Conservation (phyloP, 2,888 invertebrate species). For the Nomada goodeniana region DNA sequence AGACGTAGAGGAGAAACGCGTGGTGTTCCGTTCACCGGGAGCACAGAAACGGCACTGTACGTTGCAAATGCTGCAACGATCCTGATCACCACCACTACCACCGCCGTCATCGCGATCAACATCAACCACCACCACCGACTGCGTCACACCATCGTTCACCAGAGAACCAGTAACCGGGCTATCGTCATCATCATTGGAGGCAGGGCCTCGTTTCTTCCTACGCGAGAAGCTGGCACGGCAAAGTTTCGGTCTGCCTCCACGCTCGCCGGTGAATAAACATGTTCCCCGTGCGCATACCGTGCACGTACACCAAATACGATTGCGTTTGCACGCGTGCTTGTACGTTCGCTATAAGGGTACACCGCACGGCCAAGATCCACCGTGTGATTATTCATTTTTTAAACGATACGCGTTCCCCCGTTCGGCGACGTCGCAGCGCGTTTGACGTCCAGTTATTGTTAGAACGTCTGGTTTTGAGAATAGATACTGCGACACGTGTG, state of each 20-base stretch:
- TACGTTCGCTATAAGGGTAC: neutral
- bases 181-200: constrained; percentile 62
- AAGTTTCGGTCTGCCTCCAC: constrained; percentile 58
- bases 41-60: constrained; percentile 79
- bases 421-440: neutral
- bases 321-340: too few relatives aligned
- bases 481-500: neutral
- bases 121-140: constrained; percentile 64
- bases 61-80: constrained; percentile 73
- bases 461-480: neutral
- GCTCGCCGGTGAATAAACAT: constrained; percentile 26
- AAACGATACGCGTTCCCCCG: neutral
- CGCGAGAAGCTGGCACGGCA: constrained; percentile 59
- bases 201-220: constrained; percentile 70
- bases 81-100: constrained; percentile 59
- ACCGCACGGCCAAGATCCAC: neutral
- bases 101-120: constrained; percentile 60
- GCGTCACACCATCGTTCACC: constrained; percentile 61
- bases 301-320: too few relatives aligned
- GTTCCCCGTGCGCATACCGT: neutral
- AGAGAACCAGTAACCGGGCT: constrained; percentile 39
- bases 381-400: constrained; percentile 26
- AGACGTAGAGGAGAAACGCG: constrained; percentile 44
- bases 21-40: constrained; percentile 73
- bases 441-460: constrained; percentile 19